A percentile compares a stretch with the other conserved stretches of the same genome.
phyloP scores from a whole-genome alignment of 2,888 invertebrate genomes.

The Netelia inedita region DNA sequence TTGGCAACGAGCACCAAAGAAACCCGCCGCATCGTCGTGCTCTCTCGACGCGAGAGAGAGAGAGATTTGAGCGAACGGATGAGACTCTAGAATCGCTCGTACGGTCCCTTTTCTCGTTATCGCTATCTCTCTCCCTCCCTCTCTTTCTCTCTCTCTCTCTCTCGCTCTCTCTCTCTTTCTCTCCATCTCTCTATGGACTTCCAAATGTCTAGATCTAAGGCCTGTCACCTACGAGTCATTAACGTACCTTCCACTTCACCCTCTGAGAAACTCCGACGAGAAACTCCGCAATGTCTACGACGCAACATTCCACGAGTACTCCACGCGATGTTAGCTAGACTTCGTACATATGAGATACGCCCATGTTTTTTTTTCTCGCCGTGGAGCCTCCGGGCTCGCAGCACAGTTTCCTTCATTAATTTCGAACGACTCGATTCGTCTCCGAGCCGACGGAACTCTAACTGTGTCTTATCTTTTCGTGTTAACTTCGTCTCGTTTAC shows the following conservation, averaged over 20 bases:
- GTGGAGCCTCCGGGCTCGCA: background rate
- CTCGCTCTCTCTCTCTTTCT: slow-evolving; percentile 19
- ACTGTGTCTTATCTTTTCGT: too few species aligned
- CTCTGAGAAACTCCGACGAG: slow-evolving; percentile 33
- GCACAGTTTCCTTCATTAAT: slow-evolving; percentile 56
- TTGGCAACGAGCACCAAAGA: slow-evolving; percentile 82
- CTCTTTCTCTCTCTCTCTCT: slow-evolving; percentile 12
- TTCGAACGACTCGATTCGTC: slow-evolving; percentile 61
- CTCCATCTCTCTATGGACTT: slow-evolving; percentile 33
- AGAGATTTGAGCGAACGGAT: slow-evolving; percentile 19
- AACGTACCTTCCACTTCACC: slow-evolving; percentile 78
- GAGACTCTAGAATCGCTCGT: slow-evolving; percentile 59
- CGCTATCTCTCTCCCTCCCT: slow-evolving; percentile 18
- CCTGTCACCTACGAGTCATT: slow-evolving; percentile 84
- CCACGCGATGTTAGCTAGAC: slow-evolving; percentile 73
- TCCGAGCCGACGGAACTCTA: slow-evolving; percentile 36
- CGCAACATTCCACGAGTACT: slow-evolving; percentile 55
- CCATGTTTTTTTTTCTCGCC: slow-evolving; percentile 13
- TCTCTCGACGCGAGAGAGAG: slow-evolving; percentile 48
- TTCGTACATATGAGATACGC: slow-evolving; percentile 24
- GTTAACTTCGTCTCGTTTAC: background rate
- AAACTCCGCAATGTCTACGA: slow-evolving; percentile 59
- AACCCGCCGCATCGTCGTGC: slow-evolving; percentile 64
- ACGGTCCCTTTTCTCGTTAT: slow-evolving; percentile 32
- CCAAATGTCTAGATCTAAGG: slow-evolving; percentile 82